Conservation (phyloP, 2,888 invertebrate genomes). For the Pachymerium ferrugineum region DNA sequence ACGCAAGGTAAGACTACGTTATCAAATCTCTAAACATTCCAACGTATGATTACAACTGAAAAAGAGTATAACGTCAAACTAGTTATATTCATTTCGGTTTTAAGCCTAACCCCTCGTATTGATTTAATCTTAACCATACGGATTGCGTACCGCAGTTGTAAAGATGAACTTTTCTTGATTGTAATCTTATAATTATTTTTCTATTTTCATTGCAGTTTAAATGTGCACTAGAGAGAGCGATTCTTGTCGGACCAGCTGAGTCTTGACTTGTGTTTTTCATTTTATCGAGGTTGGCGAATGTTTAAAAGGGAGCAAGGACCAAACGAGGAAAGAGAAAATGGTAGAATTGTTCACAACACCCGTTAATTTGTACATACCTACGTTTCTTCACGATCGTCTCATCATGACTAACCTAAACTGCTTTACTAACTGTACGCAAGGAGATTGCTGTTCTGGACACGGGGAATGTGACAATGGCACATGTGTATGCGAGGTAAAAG, state of each 20-base stretch:
- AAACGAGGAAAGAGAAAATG: constrained; percentile 31
- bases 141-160: no score
- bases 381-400: constrained; percentile 20
- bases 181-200: not conserved
- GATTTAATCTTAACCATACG: no score
- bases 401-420: constrained; percentile 50
- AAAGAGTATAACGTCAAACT: no score
- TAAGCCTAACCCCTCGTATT: not conserved
- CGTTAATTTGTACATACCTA: constrained; percentile 32
- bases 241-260: not conserved
- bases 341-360: constrained; percentile 33
- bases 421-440: constrained; percentile 56
- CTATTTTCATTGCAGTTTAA: not conserved
- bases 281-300: not conserved
- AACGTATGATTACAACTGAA: no score
- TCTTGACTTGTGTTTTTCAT: not conserved
- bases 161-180: not conserved
- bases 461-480: constrained; percentile 89
- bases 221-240: not conserved
- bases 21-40: no score
- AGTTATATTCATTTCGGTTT: no score
- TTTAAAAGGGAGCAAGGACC: not conserved
- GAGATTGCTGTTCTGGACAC: constrained; percentile 63
- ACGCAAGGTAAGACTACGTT: not conserved
- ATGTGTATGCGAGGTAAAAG: constrained; percentile 77